Percentiles rank a stretch among this genome's conserved stretches.
Conservation (phyloP, 2,888 invertebrate species). For the Pardosa pseudoannulata region DNA sequence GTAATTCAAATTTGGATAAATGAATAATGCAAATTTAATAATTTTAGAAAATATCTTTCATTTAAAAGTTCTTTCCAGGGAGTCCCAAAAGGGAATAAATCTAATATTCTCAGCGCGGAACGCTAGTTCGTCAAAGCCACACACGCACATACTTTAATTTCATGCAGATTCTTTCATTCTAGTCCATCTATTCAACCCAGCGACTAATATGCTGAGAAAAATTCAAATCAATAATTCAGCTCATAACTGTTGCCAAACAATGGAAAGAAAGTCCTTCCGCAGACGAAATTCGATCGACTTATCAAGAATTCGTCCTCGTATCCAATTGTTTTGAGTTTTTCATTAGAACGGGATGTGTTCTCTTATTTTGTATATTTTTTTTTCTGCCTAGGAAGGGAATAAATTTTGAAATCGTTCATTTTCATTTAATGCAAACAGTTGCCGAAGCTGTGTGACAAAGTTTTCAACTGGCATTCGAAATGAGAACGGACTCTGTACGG, state of each 20-base stretch:
- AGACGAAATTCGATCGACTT: slow-evolving; percentile 49
- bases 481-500: slow-evolving; percentile 23
- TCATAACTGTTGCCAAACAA: slow-evolving; percentile 40
- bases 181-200: slow-evolving; percentile 47
- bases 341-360: slow-evolving; percentile 50
- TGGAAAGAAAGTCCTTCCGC: slow-evolving; percentile 16
- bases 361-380: slow-evolving; percentile 10
- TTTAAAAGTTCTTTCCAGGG: neutral
- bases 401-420: slow-evolving; percentile 20
- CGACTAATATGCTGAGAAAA: slow-evolving; percentile 22
- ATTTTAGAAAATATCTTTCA: neutral
- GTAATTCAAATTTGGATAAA: neutral
- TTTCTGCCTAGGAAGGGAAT: neutral
- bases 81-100: neutral
- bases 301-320: slow-evolving; percentile 8
- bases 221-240: slow-evolving; percentile 39
- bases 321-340: slow-evolving; percentile 30
- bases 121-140: slow-evolving; percentile 8
- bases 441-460: slow-evolving; percentile 26
- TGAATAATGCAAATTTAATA: slow-evolving; percentile 14
- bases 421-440: slow-evolving; percentile 61
- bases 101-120: neutral
- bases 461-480: slow-evolving; percentile 43
- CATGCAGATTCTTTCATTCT: slow-evolving; percentile 82
- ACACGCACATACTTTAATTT: slow-evolving; percentile 73